Conservation (phyloP, 1,140 invertebrate species). For the Drosophila guanche region DNA sequence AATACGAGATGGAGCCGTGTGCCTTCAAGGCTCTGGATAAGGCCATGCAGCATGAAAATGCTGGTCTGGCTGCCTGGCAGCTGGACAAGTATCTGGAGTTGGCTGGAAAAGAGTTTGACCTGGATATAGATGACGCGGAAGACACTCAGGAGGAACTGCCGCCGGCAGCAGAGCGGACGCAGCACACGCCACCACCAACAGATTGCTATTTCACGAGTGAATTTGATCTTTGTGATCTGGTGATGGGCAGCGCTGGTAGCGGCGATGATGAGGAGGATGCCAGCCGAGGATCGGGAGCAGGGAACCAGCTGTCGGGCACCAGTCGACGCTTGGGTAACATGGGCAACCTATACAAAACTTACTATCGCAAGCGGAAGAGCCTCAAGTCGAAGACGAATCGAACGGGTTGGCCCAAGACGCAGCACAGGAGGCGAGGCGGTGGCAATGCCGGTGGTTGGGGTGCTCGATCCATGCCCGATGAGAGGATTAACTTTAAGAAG, state of each 20-base stretch:
- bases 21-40: constrained; percentile 62
- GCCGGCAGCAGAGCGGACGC: not conserved
- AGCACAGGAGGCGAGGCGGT: constrained; percentile 9
- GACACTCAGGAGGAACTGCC: not conserved
- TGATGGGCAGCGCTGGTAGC: constrained; percentile 48
- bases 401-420: constrained; percentile 86
- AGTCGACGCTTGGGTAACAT: constrained; percentile 43
- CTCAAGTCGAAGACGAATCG: constrained; percentile 84
- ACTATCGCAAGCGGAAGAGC: constrained; percentile 73
- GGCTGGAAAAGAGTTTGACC: constrained; percentile 57
- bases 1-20: constrained; percentile 70
- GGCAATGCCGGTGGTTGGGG: not conserved
- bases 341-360: constrained; percentile 55
- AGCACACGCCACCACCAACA: constrained; percentile 67
- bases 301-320: not conserved
- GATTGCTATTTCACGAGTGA: constrained; percentile 75
- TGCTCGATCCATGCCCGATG: constrained; percentile 29
- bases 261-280: constrained; percentile 57
- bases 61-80: constrained; percentile 59
- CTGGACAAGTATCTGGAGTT: constrained; percentile 73
- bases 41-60: constrained; percentile 58
- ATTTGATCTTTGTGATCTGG: constrained; percentile 72
- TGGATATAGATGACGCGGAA: constrained; percentile 16
- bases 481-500: constrained; percentile 58
- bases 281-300: not conserved